Evolutionary conservation across 1,140 invertebrate genomes (phyloP).

Genomic region (Acromyrmex echinatior): DNA sequence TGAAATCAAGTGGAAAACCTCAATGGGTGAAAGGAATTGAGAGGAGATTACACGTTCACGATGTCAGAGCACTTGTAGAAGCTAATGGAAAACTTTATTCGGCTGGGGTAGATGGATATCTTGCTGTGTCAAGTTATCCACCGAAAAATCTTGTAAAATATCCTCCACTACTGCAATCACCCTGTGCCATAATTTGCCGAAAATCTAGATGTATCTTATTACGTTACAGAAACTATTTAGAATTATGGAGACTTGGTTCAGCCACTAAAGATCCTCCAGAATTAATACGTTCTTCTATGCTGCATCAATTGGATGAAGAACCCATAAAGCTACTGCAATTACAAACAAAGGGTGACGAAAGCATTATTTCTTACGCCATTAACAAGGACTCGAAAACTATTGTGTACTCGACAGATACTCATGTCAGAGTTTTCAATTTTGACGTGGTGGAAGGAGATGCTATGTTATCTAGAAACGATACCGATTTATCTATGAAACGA

Average conservation of each 20-base stretch:
- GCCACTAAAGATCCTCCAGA: constrained; percentile 73
- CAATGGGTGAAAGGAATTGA: constrained; percentile 94
- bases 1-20: constrained; percentile 87
- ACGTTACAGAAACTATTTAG: constrained; percentile 89
- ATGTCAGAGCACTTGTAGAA: constrained; percentile 91
- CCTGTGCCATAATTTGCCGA: constrained; percentile 88
- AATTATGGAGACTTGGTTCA: constrained; percentile 89
- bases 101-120: constrained; percentile 92
- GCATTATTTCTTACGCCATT: constrained; percentile 90
- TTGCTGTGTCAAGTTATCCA: constrained; percentile 89
- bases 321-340: constrained; percentile 90
- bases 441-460: constrained; percentile 85
- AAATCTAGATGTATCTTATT: constrained; percentile 89
- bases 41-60: constrained; percentile 93
- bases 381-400: constrained; percentile 90
- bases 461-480: constrained; percentile 77
- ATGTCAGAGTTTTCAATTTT: constrained; percentile 90
- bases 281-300: constrained; percentile 74
- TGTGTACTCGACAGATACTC: constrained; percentile 90
- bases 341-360: constrained; percentile 88
- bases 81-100: constrained; percentile 91
- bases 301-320: constrained; percentile 85
- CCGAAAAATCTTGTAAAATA: constrained; percentile 90
- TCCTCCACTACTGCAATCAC: constrained; percentile 90
- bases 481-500: constrained; percentile 74